Evolutionary conservation across 2,888 invertebrate genomes (phyloP).

Genomic region (Dichetophora obliterata): DNA sequence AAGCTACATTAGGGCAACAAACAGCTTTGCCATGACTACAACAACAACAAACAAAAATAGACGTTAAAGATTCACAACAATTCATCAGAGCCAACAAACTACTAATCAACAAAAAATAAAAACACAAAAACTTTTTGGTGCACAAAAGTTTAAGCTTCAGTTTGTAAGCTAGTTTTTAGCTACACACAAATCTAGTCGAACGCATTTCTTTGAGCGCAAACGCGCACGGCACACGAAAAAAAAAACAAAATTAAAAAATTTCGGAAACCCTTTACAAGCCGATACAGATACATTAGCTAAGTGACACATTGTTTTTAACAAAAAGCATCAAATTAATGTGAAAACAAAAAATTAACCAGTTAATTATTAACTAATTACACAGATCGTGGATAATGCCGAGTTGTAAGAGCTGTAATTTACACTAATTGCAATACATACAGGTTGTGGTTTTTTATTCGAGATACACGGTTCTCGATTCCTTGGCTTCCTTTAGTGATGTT

Average conservation of each 20-base stretch:
- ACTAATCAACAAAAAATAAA: too few species aligned
- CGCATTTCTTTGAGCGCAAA: constrained; percentile 35
- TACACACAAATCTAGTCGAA: constrained; percentile 51
- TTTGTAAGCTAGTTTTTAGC: constrained; percentile 9
- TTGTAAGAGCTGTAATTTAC: not conserved
- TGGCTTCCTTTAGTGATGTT: not conserved
- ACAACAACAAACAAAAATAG: not conserved
- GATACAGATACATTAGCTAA: not conserved
- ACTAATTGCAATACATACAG: constrained; percentile 8
- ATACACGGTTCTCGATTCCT: not conserved
- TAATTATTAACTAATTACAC: not conserved
- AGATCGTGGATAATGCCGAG: not conserved
- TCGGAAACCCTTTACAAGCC: not conserved
- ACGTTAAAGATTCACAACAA: not conserved
- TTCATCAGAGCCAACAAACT: not conserved
- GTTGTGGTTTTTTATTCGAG: not conserved
- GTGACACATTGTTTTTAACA: not conserved
- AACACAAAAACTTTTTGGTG: constrained; percentile 5
- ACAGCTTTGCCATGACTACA: not conserved
- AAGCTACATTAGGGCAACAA: not conserved
- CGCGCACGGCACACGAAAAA: not conserved
- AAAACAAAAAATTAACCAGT: not conserved
- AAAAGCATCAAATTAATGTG: not conserved
- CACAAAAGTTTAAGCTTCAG: not conserved
- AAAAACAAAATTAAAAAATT: not conserved